phyloP scores from a whole-genome alignment of 2,888 invertebrate genomes.

The Clostera curtula region DNA sequence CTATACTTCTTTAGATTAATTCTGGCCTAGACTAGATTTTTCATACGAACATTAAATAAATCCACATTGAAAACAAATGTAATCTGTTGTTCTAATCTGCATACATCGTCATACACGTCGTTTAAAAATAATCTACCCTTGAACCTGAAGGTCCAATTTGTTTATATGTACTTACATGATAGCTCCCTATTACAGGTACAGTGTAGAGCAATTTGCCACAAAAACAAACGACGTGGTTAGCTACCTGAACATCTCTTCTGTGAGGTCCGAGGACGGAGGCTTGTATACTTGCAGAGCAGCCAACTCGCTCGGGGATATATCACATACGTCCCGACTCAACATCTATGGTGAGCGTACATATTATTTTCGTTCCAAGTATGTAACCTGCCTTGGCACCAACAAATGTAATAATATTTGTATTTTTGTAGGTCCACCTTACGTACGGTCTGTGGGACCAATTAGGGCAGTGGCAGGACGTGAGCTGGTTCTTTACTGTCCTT shows the following conservation, averaged over 20 bases:
- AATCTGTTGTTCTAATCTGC: too few relatives aligned
- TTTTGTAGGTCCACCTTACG: slow-evolving; percentile 82
- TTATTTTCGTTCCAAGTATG: neutral
- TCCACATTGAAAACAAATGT: too few relatives aligned
- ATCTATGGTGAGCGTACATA: slow-evolving; percentile 80
- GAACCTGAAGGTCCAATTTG: neutral
- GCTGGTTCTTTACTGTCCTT: slow-evolving; percentile 86
- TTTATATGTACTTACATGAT: too few relatives aligned
- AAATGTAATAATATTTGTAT: slow-evolving; percentile 9
- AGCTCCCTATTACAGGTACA: too few relatives aligned
- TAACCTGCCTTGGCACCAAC: neutral
- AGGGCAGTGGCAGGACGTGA: slow-evolving; percentile 88
- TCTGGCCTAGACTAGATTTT: too few relatives aligned
- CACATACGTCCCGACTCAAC: slow-evolving; percentile 85
- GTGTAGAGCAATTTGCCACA: slow-evolving; percentile 88
- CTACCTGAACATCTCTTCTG: slow-evolving; percentile 87
- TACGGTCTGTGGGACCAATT: slow-evolving; percentile 82
- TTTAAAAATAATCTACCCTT: neutral
- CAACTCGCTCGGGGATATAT: slow-evolving; percentile 83
- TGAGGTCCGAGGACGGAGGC: slow-evolving; percentile 88
- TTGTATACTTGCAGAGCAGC: slow-evolving; percentile 88
- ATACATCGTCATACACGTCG: too few relatives aligned
- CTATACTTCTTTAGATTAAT: too few relatives aligned
- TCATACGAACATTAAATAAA: too few relatives aligned
- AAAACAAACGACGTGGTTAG: slow-evolving; percentile 88